Base-by-base conservation (phyloP, 2,797 vertebrate species). In the Calcarius lapponicus region DNA sequence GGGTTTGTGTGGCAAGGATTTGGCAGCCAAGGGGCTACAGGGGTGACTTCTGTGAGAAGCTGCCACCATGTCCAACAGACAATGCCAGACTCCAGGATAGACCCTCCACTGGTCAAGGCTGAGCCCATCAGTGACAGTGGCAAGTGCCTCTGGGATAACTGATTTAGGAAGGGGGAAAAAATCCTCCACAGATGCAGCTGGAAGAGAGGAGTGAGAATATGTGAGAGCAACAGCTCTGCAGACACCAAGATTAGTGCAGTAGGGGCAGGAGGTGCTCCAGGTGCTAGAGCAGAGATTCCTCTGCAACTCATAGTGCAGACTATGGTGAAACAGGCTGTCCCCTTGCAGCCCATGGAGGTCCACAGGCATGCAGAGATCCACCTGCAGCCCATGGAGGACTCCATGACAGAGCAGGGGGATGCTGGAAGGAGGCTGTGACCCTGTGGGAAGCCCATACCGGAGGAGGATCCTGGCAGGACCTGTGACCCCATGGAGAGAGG, bases 291-390 rank as follows among this genome's bases (percentile, higher is more conserved):
- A 61, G 54, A 66, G 24, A 50, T 40, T 67, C 47, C 31, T 65
- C 29, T 40, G 42, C 36, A 56, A 53, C 13, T 53, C 0, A 0
- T 4, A 21, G n/a, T n/a, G 19, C 38, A 53, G 38, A 3, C 26
- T 8, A 2, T 12, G 43, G 34, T 42, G 40, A 86, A 45, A 18
- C 28, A 54, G 25, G 15, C 53, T 60, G 65, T 43, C 7, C 19
- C 8, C 4, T 13, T 38, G 51, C 31, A 65, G 40, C 24, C 47
- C 47, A 38, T 19, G 31, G 29, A 78, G 51, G 4, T 45, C 43
- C 29, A 26, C 9, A 13, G 25, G 32, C 15, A 25, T 64, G 31
- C 50, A 51, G 45, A 40, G 15, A 64, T 47, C n/a, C 51, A 71
- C 21, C 42, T 62, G n/a, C 43, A 58, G 43, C 43, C 45, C 31